Base-by-base conservation (phyloP, 53 echinoderm and acorn worm genomes). In the Henricia sp. region DNA sequence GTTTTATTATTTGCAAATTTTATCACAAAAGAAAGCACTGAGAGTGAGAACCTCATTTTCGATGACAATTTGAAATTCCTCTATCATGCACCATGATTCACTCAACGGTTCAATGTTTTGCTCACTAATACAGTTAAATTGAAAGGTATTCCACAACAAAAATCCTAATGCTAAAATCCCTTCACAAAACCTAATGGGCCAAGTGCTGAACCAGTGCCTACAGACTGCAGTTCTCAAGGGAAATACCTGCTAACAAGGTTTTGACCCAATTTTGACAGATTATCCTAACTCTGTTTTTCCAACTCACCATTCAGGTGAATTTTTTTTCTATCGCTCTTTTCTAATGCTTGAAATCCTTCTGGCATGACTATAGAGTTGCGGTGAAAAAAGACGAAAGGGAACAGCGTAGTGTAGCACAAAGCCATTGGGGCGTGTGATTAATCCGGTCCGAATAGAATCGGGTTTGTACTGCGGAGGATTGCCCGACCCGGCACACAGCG, bases 191-290 rank as follows among this genome's bases (percentile, higher is more conserved):
- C n/a, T n/a, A n/a, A n/a, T n/a, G n/a, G n/a, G n/a, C n/a, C n/a
- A n/a, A n/a, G n/a, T n/a, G n/a, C 36, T 1, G 0, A 19, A n/a
- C n/a, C 44, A 44, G 6, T 44, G 44, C 44, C 6, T 9, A 44
- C 20, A 60, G 62, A 60, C 62, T 32, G 1, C 6, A 1, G 62
- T 27, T 74, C 76, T 76, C 76, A 3, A 23, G 76, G 59, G 76
- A 76, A 40, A 59, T n/a, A 28, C 40, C 76, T 17, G 39, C 76
- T 76, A 76, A 76, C 76, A 76, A 76, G 76, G 76, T 76, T 76
- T 76, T 76, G 76, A 76, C 76, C 76, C 59, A 76, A 57, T 58
- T 76, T 57, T 38, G 76, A 58, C 59, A 76, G 76, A 76, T 76
- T 76, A 76, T 57, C 59, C 59, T 42, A 37, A 76, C 76, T 59